Conservation (phyloP, 1,140 invertebrate species). For the Drosophila tani region DNA sequence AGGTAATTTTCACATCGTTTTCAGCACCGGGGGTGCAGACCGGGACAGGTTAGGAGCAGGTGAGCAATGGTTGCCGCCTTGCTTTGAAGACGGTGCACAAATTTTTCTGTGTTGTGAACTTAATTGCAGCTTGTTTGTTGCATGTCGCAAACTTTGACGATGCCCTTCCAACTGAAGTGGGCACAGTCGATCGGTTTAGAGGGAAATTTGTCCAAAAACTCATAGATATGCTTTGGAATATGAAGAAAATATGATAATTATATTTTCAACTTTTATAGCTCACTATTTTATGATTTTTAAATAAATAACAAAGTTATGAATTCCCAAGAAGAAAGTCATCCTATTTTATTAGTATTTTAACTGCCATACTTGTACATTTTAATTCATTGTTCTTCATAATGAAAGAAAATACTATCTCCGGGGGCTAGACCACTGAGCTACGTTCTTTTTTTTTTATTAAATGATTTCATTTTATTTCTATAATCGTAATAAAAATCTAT, state of each 20-base stretch:
- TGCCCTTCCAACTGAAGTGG: constrained; percentile 27
- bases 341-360: too few relatives aligned
- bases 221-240: not conserved
- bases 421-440: too few relatives aligned
- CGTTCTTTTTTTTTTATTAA: not conserved
- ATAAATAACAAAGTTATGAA: not conserved
- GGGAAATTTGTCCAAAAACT: not conserved
- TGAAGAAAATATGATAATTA: not conserved
- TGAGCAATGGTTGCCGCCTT: constrained; percentile 33
- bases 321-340: too few relatives aligned
- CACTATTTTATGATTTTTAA: not conserved
- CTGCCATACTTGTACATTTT: too few relatives aligned
- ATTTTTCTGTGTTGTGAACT: constrained; percentile 54
- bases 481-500: not conserved
- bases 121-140: constrained; percentile 78
- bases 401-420: too few relatives aligned
- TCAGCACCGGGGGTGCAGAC: not conserved
- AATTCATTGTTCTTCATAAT: too few relatives aligned
- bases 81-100: constrained; percentile 33
- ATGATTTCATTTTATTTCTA: not conserved
- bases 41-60: constrained; percentile 2
- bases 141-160: constrained; percentile 72
- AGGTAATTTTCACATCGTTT: constrained; percentile 77
- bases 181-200: not conserved
- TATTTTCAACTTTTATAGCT: not conserved